Conservation (phyloP, 30 jellyfish, hydroid and myxozoan species). For the Sanderia malayensis region DNA sequence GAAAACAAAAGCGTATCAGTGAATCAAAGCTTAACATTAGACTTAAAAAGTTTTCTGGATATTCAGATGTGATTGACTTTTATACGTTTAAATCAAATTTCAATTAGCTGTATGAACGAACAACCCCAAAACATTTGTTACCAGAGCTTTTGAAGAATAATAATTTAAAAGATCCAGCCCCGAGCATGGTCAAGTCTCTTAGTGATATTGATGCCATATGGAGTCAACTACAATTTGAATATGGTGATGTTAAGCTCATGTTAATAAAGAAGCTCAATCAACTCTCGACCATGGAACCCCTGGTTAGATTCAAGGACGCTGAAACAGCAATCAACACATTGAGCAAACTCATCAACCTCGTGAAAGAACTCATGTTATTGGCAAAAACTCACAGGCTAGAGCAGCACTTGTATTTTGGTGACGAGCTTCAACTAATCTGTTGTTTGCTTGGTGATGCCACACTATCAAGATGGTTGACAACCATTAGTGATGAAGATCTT, state of each 20-base stretch:
- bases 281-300: constrained; percentile 5
- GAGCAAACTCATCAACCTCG: constrained; percentile 15
- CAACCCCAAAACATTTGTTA: constrained; percentile 15
- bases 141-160: constrained; percentile 34
- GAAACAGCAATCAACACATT: not conserved
- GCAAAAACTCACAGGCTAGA: constrained; percentile 21
- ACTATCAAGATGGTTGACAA: constrained; percentile 3
- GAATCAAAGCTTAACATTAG: constrained; percentile 25
- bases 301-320: constrained; percentile 9
- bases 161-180: constrained; percentile 25
- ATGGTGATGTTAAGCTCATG: constrained; percentile 31
- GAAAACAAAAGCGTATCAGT: constrained; percentile 8
- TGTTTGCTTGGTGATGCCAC: constrained; percentile 21
- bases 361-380: constrained; percentile 22
- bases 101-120: constrained; percentile 11
- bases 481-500: not conserved
- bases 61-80: constrained; percentile 17
- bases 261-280: constrained; percentile 4
- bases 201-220: constrained; percentile 20
- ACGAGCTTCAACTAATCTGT: constrained; percentile 11
- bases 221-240: constrained; percentile 12
- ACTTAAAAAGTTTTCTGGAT: constrained; percentile 15
- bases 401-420: constrained; percentile 9
- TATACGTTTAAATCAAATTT: constrained; percentile 26
- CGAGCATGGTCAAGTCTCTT: constrained; percentile 28